Conservation (phyloP, 2,888 invertebrate species). For the Mesorhabditis belari region DNA sequence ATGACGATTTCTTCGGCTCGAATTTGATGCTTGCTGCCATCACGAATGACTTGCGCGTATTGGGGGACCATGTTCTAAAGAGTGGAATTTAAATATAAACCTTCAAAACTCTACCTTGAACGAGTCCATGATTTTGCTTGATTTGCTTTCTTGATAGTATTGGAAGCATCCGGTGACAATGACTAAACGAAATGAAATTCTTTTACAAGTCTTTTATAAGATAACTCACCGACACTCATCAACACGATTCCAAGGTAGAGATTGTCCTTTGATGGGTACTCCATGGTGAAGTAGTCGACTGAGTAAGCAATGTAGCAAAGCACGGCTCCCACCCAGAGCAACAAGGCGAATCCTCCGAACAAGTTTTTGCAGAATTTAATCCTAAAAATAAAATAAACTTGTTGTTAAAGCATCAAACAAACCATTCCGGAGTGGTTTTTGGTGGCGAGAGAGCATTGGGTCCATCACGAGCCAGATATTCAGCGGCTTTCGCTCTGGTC, state of each 20-base stretch:
- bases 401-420: not conserved
- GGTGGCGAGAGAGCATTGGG: constrained; percentile 86
- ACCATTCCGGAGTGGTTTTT: constrained; percentile 93
- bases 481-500: constrained; percentile 90
- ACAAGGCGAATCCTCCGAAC: constrained; percentile 86
- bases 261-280: constrained; percentile 57
- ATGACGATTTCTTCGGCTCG: constrained; percentile 74
- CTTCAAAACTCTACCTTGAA: constrained; percentile 60
- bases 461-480: constrained; percentile 75
- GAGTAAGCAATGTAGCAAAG: constrained; percentile 52
- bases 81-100: not conserved
- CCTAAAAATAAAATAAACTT: too few relatives aligned
- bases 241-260: constrained; percentile 65
- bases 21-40: constrained; percentile 58
- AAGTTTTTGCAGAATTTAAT: constrained; percentile 97
- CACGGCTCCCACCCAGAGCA: constrained; percentile 69
- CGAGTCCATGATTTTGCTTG: constrained; percentile 74
- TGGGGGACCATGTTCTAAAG: constrained; percentile 51
- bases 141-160: constrained; percentile 70
- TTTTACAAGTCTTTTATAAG: too few relatives aligned
- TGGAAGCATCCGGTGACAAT: constrained; percentile 69
- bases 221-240: constrained; percentile 63
- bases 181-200: too few relatives aligned
- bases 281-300: constrained; percentile 53
- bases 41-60: constrained; percentile 74